A percentile compares a stretch with the other conserved stretches of the same genome.
Evolutionary conservation across 1,140 invertebrate genomes (phyloP).

Genomic region (Bombus terrestris): DNA sequence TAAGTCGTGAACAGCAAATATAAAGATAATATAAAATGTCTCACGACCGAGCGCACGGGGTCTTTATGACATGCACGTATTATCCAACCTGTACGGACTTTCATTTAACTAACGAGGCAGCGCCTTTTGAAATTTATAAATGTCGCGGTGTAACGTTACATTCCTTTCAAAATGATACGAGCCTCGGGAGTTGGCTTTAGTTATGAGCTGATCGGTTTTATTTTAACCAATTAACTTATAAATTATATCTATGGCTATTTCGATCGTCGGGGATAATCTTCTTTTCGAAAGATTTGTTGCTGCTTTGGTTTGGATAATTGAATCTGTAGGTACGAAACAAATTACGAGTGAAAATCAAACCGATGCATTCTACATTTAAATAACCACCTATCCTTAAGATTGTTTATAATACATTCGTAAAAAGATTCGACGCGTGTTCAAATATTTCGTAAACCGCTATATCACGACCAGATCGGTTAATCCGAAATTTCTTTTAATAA

Average conservation of each 20-base stretch:
- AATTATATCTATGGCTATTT: no score
- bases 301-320: no score
- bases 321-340: no score
- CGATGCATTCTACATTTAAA: neutral
- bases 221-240: neutral
- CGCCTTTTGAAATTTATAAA: slow-evolving; percentile 44
- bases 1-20: slow-evolving; percentile 67
- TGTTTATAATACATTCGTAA: no score
- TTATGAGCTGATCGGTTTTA: neutral
- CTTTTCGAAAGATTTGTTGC: no score
- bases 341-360: neutral
- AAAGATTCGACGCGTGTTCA: no score
- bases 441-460: no score
- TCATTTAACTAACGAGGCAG: slow-evolving; percentile 46
- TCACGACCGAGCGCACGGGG: neutral
- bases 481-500: no score
- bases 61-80: slow-evolving; percentile 21
- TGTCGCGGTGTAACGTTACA: neutral
- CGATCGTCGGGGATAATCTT: no score
- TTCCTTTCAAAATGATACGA: slow-evolving; percentile 6
- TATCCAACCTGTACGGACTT: slow-evolving; percentile 4
- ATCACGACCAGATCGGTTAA: no score
- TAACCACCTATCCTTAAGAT: neutral
- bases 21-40: slow-evolving; percentile 49
- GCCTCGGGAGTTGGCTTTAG: neutral